Base-by-base conservation (phyloP, 1,140 invertebrate species). In the Dolichoris vasculosae region DNA sequence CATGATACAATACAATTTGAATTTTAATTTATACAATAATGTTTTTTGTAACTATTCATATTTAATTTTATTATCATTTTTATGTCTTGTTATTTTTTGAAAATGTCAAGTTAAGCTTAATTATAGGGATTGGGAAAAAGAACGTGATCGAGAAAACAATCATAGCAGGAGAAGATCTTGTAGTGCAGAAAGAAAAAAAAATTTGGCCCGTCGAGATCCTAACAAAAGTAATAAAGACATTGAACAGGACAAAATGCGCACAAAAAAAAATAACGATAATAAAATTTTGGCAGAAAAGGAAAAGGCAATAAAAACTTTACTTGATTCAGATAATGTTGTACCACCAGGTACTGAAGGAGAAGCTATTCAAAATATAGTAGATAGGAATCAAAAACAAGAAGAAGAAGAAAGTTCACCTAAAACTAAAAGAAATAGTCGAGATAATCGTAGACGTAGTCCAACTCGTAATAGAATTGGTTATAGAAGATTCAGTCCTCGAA, bases 271-370 rank as follows among this genome's bases (percentile, higher is more conserved):
- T 38, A 91, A 88, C 4, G 92, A 93, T 17, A 93, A 86, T 76
- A 93, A 93, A 77, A 91, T 93, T 0, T 88, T 93, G 1, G 93
- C 92, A 0, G 93, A 93, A 82, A 93, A 93, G 38, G 92, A 93
- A 30, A 93, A 93, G 78, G 93, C 93, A 1, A 92, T 93, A 9
- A 93, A 93, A 46, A 88, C 92, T 81, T 86, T 93, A 13, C 78
- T 93, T 38, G 93, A 93, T 48, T 93, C 93, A 0, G 92, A 93
- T n/a, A 89, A 90, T n/a, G 89, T 93, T 9, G 91, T 93, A 15
- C 93, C 93, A 9, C 93, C 93, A 9, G 93, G 93, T 30, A 93
- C 93, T 0, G 93, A 93, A 86, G 86, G 86, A 2, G 93, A 93
- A 84, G 91, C 91, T 0, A 91, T 93, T 32, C 90, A 93, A 64